A percentile compares a stretch with the other conserved stretches of the same genome.
phyloP scores from a whole-genome alignment of 2,888 invertebrate species.

The Yponomeuta sedellus region DNA sequence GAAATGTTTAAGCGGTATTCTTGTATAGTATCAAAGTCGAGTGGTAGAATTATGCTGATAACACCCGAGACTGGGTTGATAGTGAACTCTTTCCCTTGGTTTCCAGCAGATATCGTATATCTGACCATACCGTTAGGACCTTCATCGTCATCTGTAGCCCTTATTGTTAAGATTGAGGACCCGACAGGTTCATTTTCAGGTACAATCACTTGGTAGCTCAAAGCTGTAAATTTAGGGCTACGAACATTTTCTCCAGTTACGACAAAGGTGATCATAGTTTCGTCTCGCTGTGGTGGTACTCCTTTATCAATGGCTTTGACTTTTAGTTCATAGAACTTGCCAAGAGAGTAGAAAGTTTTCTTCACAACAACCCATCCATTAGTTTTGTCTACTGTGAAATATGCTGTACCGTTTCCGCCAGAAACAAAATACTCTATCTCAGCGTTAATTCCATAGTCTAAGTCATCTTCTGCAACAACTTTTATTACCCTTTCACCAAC shows the following conservation, averaged over 20 bases:
- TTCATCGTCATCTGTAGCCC: slow-evolving; percentile 88
- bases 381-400: slow-evolving; percentile 83
- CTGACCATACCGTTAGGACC: slow-evolving; percentile 94
- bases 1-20: slow-evolving; percentile 92
- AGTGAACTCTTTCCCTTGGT: slow-evolving; percentile 86
- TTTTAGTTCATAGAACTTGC: slow-evolving; percentile 80
- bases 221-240: slow-evolving; percentile 87
- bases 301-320: slow-evolving; percentile 91
- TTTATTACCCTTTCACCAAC: slow-evolving; percentile 84
- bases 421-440: slow-evolving; percentile 87
- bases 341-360: slow-evolving; percentile 74
- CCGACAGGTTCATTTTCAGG: slow-evolving; percentile 94
- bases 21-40: slow-evolving; percentile 92
- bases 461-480: slow-evolving; percentile 83
- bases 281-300: slow-evolving; percentile 89
- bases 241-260: slow-evolving; percentile 90
- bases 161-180: slow-evolving; percentile 88
- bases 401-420: slow-evolving; percentile 85
- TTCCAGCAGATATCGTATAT: slow-evolving; percentile 90
- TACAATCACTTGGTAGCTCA: slow-evolving; percentile 92
- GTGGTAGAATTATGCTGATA: slow-evolving; percentile 84
- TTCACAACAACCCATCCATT: slow-evolving; percentile 89
- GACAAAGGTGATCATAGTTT: slow-evolving; percentile 82
- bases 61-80: slow-evolving; percentile 87
- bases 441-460: slow-evolving; percentile 92